Percentiles rank a stretch among this genome's conserved stretches.
Conservation (phyloP, 2,113 vertebrate species). For the Dasyornis broadbenti region DNA sequence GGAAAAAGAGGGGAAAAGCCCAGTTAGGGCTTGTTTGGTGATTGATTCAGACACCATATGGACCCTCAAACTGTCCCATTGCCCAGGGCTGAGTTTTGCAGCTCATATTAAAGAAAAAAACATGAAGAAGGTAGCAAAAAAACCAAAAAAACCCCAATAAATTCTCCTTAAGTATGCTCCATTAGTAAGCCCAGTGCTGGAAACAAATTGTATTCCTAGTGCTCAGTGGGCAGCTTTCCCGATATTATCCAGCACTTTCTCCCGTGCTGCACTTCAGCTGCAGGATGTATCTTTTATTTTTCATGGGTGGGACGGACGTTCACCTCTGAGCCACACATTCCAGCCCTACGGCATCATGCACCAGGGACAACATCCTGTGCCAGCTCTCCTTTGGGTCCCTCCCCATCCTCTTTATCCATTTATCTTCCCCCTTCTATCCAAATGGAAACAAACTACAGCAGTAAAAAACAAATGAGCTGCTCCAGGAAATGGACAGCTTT, state of each 20-base stretch:
- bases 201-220: background rate
- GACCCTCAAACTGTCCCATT: background rate
- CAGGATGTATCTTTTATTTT: background rate
- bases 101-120: background rate
- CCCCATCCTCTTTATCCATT: background rate
- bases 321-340: background rate
- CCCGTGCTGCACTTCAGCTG: background rate
- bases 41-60: background rate
- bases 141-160: background rate
- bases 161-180: background rate
- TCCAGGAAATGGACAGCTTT: background rate
- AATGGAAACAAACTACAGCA: background rate
- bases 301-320: background rate
- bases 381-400: background rate
- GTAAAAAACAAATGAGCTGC: background rate
- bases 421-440: background rate
- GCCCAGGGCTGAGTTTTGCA: background rate
- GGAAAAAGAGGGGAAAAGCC: background rate
- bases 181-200: background rate
- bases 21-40: background rate
- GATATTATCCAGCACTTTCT: background rate
- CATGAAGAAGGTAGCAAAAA: background rate
- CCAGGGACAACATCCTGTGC: background rate
- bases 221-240: background rate
- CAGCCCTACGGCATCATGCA: accelerated